These are phyloP conservation scores for Microcebus tavaratra DNA, from an alignment of 2,113 vertebrate genomes.

Conservation along the genomic window DNA sequence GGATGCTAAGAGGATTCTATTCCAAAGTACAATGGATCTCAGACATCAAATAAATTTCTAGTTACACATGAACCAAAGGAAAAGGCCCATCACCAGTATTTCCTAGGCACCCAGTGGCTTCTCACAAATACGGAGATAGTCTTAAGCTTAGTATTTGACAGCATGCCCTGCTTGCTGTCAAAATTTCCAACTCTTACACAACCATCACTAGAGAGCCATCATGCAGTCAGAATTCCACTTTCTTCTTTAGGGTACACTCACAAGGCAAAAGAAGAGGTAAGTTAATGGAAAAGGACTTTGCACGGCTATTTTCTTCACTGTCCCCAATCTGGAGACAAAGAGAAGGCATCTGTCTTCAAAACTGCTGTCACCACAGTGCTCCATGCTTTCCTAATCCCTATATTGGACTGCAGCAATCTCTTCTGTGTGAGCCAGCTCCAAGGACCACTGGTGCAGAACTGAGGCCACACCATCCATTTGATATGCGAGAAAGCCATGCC, in stretches of 20 bases:
- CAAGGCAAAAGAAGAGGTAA: not conserved
- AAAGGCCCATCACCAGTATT: not conserved
- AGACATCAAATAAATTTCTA: slow-evolving; percentile 36
- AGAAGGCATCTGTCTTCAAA: slow-evolving; percentile 49
- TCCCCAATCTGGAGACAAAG: not conserved
- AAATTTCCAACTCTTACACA: not conserved
- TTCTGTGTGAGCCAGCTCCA: not conserved
- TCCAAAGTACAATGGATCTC: slow-evolving; percentile 31
- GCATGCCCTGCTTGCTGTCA: not conserved
- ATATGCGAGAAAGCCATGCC: not conserved
- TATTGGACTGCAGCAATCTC: not conserved
- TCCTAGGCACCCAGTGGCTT: not conserved
- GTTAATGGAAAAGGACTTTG: not conserved
- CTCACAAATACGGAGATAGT: not conserved
- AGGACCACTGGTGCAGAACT: slow-evolving; percentile 31
- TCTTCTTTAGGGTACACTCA: not conserved
- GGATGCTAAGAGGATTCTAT: slow-evolving; percentile 40
- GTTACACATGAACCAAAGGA: not conserved
- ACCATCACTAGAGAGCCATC: not conserved
- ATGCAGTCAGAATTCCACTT: not conserved
- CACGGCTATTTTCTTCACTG: not conserved
- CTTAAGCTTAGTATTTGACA: not conserved
- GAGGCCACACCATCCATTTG: not conserved
- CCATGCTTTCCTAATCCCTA: not conserved
- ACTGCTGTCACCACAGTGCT: not conserved